phyloP scores from a whole-genome alignment of 2,888 invertebrate species.

The Podabrus alpinus region DNA sequence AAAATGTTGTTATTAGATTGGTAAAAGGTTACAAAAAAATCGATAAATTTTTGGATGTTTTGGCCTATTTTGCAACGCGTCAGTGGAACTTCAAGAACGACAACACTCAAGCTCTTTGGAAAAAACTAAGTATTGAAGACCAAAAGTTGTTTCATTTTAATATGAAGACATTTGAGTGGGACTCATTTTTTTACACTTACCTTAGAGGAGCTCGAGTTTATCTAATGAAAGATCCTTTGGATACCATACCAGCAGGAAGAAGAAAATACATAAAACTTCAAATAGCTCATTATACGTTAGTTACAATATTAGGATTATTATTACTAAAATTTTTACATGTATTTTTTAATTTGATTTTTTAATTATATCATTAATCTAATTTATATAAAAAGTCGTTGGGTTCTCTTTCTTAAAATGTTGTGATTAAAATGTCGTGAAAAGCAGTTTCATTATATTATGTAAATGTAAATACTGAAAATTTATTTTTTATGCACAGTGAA shows the following conservation, averaged over 20 bases:
- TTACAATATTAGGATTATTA: neutral
- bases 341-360: neutral
- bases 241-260: conserved; percentile 65
- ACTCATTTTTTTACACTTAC: conserved; percentile 68
- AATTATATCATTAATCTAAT: neutral
- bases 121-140: conserved; percentile 54
- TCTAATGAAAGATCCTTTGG: conserved; percentile 76
- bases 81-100: conserved; percentile 60
- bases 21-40: conserved; percentile 78
- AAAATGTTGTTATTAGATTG: conserved; percentile 65
- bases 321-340: neutral
- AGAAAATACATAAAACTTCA: conserved; percentile 55
- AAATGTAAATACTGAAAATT: too few relatives aligned
- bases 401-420: too few relatives aligned
- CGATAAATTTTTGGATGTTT: conserved; percentile 72
- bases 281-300: conserved; percentile 40
- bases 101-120: conserved; percentile 64
- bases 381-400: too few relatives aligned
- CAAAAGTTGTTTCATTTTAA: conserved; percentile 71
- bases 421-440: too few relatives aligned
- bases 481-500: too few relatives aligned
- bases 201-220: conserved; percentile 72
- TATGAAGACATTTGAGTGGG: conserved; percentile 72
- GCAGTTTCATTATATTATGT: too few relatives aligned
- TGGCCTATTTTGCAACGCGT: conserved; percentile 77